phyloP scores from a whole-genome alignment of 2,888 invertebrate genomes.

The Aproaerema taeniolella region DNA sequence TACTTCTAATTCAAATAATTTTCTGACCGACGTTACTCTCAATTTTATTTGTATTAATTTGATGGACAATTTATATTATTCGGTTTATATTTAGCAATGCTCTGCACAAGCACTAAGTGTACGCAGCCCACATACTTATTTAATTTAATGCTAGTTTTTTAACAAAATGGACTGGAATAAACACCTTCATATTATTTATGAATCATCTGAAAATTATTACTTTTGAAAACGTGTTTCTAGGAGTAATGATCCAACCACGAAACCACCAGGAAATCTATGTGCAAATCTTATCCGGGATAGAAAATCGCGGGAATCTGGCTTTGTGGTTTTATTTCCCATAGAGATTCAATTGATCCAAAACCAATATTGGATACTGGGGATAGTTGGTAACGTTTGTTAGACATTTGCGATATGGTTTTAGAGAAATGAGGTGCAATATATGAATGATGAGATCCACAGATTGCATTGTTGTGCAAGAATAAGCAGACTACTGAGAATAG shows the following conservation, averaged over 20 bases:
- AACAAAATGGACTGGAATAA: too few relatives aligned
- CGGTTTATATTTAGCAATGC: too few relatives aligned
- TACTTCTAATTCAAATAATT: too few relatives aligned
- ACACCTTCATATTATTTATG: too few relatives aligned
- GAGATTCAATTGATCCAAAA: slow-evolving; percentile 60
- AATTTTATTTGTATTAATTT: too few relatives aligned
- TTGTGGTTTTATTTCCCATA: slow-evolving; percentile 67
- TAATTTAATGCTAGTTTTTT: too few relatives aligned
- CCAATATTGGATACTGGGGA: slow-evolving; percentile 65
- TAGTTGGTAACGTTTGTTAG: slow-evolving; percentile 43
- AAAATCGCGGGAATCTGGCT: slow-evolving; percentile 62
- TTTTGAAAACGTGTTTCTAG: too few relatives aligned
- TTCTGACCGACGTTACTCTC: too few relatives aligned
- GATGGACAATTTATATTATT: too few relatives aligned
- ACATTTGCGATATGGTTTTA: slow-evolving; percentile 40
- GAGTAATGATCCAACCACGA: slow-evolving; percentile 51
- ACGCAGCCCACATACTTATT: too few relatives aligned
- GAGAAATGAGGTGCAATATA: slow-evolving; percentile 66
- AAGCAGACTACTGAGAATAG: slow-evolving; percentile 49
- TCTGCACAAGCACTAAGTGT: too few relatives aligned
- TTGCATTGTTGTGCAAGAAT: slow-evolving; percentile 66
- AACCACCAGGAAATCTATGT: slow-evolving; percentile 67
- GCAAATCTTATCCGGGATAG: slow-evolving; percentile 61
- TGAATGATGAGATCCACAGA: slow-evolving; percentile 61
- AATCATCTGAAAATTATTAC: too few relatives aligned